These are phyloP conservation scores for Glareola pratincola DNA, from an alignment of 2,113 vertebrate genomes.

Conservation along the genomic window DNA sequence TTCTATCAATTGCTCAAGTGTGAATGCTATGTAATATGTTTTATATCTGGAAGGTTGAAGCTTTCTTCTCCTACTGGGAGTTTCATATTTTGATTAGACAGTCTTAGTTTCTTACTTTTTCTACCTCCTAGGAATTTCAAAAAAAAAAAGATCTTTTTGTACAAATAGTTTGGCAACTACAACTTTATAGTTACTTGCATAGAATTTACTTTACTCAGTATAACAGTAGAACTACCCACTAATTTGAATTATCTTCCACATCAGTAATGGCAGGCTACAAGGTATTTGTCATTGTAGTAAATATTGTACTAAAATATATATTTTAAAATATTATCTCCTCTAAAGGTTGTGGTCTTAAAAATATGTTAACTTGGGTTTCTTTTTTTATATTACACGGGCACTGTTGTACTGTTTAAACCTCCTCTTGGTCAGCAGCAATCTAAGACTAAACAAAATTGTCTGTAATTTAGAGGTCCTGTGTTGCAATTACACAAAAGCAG, in stretches of 20 bases:
- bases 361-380: not conserved
- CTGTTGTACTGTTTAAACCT: not conserved
- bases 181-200: not conserved
- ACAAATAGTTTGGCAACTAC: not conserved
- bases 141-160: not conserved
- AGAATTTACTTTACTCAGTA: not conserved
- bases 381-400: not conserved
- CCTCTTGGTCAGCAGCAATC: not conserved
- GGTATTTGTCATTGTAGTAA: not conserved
- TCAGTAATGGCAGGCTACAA: not conserved
- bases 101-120: not conserved
- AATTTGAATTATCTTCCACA: not conserved
- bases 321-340: not conserved
- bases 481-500: not conserved
- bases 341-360: not conserved
- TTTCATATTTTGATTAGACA: constrained; percentile 45
- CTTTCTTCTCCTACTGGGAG: constrained; percentile 38
- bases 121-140: not conserved
- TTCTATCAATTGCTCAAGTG: constrained; percentile 48
- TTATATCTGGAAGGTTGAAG: constrained; percentile 50
- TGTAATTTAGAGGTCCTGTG: not conserved
- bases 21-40: constrained; percentile 49
- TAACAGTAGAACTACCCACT: not conserved
- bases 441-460: not conserved
- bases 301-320: not conserved